phyloP scores from a whole-genome alignment of 35 echinoderm and acorn worm species.

The Chiridota heheva region DNA sequence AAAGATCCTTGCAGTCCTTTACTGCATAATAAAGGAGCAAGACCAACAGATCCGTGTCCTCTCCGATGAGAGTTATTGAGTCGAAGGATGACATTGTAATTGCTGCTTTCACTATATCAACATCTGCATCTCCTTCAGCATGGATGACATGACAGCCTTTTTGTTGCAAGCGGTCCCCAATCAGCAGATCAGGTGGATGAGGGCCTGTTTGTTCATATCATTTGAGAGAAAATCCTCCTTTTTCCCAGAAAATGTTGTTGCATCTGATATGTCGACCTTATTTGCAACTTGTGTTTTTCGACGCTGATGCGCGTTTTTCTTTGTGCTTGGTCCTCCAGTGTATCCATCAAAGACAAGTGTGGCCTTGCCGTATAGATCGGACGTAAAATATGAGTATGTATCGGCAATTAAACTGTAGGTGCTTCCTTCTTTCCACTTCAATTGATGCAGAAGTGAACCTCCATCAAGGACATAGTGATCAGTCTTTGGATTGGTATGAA shows the following conservation, averaged over 20 bases:
- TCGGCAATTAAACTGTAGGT: conserved; percentile 34
- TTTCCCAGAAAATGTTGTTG: conserved; percentile 5
- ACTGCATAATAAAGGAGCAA: conserved; percentile 18
- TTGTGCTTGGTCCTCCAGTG: conserved; percentile 16
- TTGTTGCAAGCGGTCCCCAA: conserved; percentile 13
- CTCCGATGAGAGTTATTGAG: conserved; percentile 32
- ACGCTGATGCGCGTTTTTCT: conserved; percentile 42
- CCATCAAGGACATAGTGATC: conserved; percentile 56
- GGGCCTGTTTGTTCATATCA: conserved; percentile 47
- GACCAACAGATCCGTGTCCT: conserved; percentile 59
- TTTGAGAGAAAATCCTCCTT: conserved; percentile 55
- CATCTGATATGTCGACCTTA: not conserved
- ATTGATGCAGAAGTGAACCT: conserved; percentile 24
- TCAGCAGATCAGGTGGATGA: conserved; percentile 20
- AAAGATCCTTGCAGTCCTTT: no score
- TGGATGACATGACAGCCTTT: not conserved
- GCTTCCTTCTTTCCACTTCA: conserved; percentile 11
- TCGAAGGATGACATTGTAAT: not conserved
- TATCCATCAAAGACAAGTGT: conserved; percentile 55
- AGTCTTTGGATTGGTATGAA: conserved; percentile 17
- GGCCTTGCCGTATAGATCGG: conserved; percentile 14
- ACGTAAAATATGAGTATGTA: conserved; percentile 4
- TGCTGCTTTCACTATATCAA: not conserved
- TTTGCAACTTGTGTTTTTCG: conserved; percentile 17
- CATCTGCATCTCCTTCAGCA: conserved; percentile 9